Conservation (phyloP, 2,113 vertebrate genomes). For the Tylochromis polylepis region DNA sequence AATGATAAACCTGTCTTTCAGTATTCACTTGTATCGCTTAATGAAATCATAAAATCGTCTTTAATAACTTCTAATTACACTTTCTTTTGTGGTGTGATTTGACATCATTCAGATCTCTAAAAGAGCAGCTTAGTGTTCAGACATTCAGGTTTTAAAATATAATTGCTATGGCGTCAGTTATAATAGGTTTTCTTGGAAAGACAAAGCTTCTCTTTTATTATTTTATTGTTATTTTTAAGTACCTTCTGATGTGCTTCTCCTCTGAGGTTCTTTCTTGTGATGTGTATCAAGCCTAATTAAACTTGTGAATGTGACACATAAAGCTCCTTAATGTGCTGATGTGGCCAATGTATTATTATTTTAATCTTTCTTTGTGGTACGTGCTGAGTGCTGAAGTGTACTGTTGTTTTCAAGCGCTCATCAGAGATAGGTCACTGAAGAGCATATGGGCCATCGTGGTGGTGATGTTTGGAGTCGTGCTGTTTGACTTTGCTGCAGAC, state of each 20-base stretch:
- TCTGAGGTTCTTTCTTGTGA: not conserved
- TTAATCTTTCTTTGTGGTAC: not conserved
- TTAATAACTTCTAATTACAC: not conserved
- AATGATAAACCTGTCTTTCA: not conserved
- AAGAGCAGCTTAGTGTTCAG: not conserved
- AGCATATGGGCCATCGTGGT: slow-evolving; percentile 81
- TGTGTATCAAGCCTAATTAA: not conserved
- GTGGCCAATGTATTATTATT: not conserved
- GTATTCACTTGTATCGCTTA: not conserved
- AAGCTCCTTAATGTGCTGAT: not conserved
- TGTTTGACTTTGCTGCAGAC: slow-evolving; percentile 97
- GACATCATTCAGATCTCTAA: not conserved
- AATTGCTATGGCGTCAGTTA: not conserved
- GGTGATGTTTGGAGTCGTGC: slow-evolving; percentile 92
- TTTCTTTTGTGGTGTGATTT: not conserved
- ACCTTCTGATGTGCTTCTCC: not conserved
- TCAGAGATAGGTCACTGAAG: slow-evolving; percentile 51
- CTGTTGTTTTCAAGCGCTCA: slow-evolving; percentile 53
- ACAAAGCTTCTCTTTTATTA: not conserved
- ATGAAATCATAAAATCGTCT: not conserved
- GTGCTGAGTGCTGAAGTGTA: not conserved
- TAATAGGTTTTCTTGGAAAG: not conserved
- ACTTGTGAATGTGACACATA: not conserved
- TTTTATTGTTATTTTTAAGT: not conserved
- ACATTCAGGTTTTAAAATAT: not conserved